Evolutionary conservation across 2,888 invertebrate species (phyloP).

Genomic region (Anthrax anthrax): DNA sequence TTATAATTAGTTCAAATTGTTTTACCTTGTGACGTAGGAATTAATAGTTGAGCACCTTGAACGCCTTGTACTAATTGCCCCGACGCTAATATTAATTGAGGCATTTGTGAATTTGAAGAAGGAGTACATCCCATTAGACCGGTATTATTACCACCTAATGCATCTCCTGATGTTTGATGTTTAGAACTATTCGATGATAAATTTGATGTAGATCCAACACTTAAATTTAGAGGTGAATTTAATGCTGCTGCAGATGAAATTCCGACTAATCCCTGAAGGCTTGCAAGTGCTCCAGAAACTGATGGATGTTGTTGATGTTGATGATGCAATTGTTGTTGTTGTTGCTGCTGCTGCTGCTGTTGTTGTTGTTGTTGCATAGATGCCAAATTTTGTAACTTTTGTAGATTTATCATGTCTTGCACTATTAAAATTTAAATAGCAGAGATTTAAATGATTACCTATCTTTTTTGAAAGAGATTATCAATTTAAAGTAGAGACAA

Average conservation of each 20-base stretch:
- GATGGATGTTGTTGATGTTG: conserved; percentile 42
- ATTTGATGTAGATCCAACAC: conserved; percentile 43
- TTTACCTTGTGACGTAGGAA: conserved; percentile 87
- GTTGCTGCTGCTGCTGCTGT: conserved; percentile 20
- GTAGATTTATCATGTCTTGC: conserved; percentile 37
- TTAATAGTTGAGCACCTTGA: conserved; percentile 84
- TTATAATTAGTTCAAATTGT: background rate
- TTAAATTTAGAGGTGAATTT: conserved; percentile 71
- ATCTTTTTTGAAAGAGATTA: conserved; percentile 1
- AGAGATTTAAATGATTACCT: conserved; percentile 5
- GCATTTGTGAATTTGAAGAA: conserved; percentile 44
- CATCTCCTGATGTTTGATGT: conserved; percentile 37
- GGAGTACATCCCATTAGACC: conserved; percentile 30
- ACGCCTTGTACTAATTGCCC: conserved; percentile 86
- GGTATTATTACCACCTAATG: conserved; percentile 41
- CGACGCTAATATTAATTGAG: conserved; percentile 80
- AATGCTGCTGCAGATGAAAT: conserved; percentile 42
- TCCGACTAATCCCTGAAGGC: conserved; percentile 42
- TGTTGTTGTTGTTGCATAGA: conserved; percentile 47
- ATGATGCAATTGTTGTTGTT: conserved; percentile 20
- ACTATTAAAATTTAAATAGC: conserved; percentile 19
- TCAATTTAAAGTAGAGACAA: conserved; percentile 3
- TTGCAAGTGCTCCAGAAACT: conserved; percentile 46
- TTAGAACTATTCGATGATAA: conserved; percentile 36
- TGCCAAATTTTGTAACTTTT: conserved; percentile 65